These are phyloP conservation scores for Melanostoma scalare DNA, from an alignment of 2,888 invertebrate genomes.

Conservation along the genomic window DNA sequence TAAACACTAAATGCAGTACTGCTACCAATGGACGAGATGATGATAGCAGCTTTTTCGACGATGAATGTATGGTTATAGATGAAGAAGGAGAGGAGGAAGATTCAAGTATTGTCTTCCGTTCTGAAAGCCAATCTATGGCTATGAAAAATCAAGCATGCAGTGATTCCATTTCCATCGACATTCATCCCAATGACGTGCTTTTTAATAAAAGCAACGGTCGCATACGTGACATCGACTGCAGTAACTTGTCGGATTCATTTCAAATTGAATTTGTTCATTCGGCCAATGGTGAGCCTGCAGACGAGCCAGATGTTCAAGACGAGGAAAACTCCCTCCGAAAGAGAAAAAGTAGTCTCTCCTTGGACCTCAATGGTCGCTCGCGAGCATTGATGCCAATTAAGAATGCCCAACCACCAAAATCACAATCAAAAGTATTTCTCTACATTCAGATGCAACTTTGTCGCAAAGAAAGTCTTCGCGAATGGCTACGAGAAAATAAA, in stretches of 20 bases:
- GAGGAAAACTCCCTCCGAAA: slow-evolving; percentile 47
- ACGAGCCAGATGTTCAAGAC: slow-evolving; percentile 4
- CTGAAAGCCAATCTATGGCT: slow-evolving; percentile 79
- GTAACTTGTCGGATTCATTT: slow-evolving; percentile 81
- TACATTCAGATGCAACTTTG: slow-evolving; percentile 99
- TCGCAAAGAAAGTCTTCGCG: slow-evolving; percentile 92
- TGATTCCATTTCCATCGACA: slow-evolving; percentile 78
- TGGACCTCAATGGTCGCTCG: slow-evolving; percentile 44
- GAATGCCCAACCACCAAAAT: slow-evolving; percentile 70
- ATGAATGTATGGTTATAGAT: slow-evolving; percentile 67
- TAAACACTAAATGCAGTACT: slow-evolving; percentile 61
- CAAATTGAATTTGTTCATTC: slow-evolving; percentile 81
- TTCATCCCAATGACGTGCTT: slow-evolving; percentile 76
- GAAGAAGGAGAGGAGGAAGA: slow-evolving; percentile 78
- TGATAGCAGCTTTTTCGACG: slow-evolving; percentile 75
- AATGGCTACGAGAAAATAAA: slow-evolving; percentile 90
- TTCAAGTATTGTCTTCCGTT: slow-evolving; percentile 79
- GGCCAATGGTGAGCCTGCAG: slow-evolving; percentile 65
- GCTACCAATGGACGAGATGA: slow-evolving; percentile 74
- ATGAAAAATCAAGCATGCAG: slow-evolving; percentile 66
- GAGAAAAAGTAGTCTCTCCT: slow-evolving; percentile 47
- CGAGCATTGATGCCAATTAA: slow-evolving; percentile 56
- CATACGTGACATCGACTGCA: slow-evolving; percentile 77
- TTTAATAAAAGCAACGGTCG: slow-evolving; percentile 36
- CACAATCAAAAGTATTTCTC: slow-evolving; percentile 86